Percentiles rank a stretch among this genome's conserved stretches.
phyloP scores from a whole-genome alignment of 92 coral and sea anemone species.

The Siderastrea radians region DNA sequence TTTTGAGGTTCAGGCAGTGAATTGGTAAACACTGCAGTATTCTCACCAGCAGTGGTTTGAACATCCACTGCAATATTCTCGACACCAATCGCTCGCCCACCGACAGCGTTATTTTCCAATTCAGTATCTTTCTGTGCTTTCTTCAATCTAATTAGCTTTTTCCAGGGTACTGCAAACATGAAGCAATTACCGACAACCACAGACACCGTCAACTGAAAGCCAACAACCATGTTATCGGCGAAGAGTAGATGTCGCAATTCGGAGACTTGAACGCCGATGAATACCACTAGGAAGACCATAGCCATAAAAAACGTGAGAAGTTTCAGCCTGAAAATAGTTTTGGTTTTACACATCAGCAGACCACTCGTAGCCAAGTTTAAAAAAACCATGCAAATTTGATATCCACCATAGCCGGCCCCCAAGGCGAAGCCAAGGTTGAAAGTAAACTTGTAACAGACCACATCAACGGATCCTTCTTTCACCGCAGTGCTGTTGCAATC shows the following conservation, averaged over 20 bases:
- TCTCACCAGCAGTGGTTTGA: no score
- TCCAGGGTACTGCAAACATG: not conserved
- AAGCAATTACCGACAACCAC: not conserved
- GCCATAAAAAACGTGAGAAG: not conserved
- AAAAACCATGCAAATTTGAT: not conserved
- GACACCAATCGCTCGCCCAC: not conserved
- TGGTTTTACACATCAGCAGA: not conserved
- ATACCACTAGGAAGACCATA: not conserved
- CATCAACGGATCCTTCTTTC: not conserved
- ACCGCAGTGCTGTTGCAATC: no score
- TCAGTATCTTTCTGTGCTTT: not conserved
- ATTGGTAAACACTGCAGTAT: no score
- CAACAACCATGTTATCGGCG: not conserved
- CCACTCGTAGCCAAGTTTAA: not conserved
- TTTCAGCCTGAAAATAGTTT: not conserved
- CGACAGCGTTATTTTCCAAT: not conserved
- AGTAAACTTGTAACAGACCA: not conserved
- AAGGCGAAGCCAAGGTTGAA: not conserved
- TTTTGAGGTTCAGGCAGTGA: no score
- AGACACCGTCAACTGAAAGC: not conserved
- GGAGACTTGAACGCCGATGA: not conserved
- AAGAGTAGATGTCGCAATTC: not conserved
- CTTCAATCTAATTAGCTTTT: not conserved
- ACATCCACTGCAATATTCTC: not conserved
- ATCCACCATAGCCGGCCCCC: conserved; percentile 2